phyloP scores from a whole-genome alignment of 2,888 invertebrate genomes.

The Malacosoma neustria region DNA sequence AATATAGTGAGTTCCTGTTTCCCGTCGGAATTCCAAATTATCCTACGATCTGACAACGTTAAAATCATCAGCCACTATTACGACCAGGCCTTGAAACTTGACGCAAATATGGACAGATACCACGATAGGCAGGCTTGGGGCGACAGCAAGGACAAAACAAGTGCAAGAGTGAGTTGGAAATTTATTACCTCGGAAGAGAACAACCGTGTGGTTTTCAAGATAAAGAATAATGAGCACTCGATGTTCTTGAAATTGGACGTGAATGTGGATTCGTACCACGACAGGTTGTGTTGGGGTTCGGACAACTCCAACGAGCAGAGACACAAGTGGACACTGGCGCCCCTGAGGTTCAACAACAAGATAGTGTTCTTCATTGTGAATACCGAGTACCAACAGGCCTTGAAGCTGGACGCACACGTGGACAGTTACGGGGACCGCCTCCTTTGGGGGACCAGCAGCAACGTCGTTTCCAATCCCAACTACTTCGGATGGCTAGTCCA shows the following conservation, averaged over 20 bases:
- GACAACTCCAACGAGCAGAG: not conserved
- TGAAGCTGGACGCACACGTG: not conserved
- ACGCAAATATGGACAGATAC: not conserved
- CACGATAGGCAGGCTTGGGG: conserved; percentile 2
- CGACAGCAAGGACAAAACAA: not conserved
- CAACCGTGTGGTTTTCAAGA: conserved; percentile 2
- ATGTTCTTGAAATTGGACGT: conserved; percentile 1
- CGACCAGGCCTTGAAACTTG: conserved; percentile 1
- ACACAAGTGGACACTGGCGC: conserved; percentile 2
- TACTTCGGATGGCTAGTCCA: conserved; percentile 3
- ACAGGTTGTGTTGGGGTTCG: not conserved
- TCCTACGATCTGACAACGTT: not conserved
- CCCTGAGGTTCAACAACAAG: not conserved
- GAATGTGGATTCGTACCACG: not conserved
- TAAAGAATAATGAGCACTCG: not conserved
- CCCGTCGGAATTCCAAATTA: conserved; percentile 1
- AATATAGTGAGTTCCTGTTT: conserved; percentile 2
- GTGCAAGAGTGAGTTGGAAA: conserved; percentile 1
- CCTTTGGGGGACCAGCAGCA: not conserved
- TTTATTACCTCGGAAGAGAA: not conserved
- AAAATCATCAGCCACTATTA: conserved; percentile 1
- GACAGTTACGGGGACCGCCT: conserved; percentile 1
- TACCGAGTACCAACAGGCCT: not conserved
- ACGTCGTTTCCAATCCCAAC: not conserved
- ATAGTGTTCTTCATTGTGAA: conserved; percentile 3